Percentiles rank a stretch among this genome's conserved stretches.
Evolutionary conservation across 2,113 vertebrate genomes (phyloP).

Genomic region (Megaceryle maxima): DNA sequence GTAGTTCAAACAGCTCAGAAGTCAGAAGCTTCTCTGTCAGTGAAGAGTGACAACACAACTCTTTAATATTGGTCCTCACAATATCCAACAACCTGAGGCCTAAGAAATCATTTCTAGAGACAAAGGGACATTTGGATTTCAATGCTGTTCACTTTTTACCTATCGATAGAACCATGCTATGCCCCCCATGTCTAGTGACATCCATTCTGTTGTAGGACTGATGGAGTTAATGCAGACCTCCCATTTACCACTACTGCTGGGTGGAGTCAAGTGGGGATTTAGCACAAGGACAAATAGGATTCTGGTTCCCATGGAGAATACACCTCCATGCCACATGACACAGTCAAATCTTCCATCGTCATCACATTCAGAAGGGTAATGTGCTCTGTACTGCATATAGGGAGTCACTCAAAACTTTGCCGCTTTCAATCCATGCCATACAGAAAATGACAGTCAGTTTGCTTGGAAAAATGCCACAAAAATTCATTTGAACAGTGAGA

Average conservation of each 20-base stretch:
- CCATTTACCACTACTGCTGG: background rate
- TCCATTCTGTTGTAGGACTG: background rate
- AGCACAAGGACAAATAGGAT: background rate
- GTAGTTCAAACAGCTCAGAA: background rate
- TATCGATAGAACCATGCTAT: background rate
- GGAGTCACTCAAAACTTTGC: background rate
- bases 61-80: background rate
- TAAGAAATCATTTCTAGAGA: background rate
- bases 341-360: background rate
- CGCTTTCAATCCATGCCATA: background rate
- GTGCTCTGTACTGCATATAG: background rate
- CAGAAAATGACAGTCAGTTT: background rate
- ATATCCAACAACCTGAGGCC: background rate
- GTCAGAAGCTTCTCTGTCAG: background rate
- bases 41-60: fast-evolving
- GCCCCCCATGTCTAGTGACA: fast-evolving
- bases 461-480: background rate
- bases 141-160: background rate
- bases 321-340: background rate
- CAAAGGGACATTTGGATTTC: background rate
- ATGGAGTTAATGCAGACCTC: background rate
- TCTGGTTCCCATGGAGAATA: background rate
- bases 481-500: background rate
- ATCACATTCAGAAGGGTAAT: background rate
- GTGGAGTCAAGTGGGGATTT: background rate